Evolutionary conservation across 2,797 vertebrate species (phyloP).

Genomic region (Leuciscus waleckii): DNA sequence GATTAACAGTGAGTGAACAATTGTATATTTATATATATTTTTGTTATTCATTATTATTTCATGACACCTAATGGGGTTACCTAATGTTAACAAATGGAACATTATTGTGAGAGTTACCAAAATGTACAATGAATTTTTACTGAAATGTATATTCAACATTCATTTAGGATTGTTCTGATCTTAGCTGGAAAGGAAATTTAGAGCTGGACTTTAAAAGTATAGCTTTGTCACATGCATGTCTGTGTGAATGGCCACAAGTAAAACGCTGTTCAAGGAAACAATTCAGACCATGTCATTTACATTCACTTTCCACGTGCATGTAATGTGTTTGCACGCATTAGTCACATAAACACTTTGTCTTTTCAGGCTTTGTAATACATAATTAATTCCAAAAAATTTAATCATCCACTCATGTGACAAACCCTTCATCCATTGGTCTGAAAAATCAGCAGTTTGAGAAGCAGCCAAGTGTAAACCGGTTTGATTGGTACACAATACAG

Average conservation of each 20-base stretch:
- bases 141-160: neutral
- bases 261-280: slow-evolving; percentile 8
- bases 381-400: neutral
- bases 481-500: neutral
- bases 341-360: neutral
- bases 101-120: neutral
- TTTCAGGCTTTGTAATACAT: neutral
- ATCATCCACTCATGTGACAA: neutral
- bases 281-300: slow-evolving; percentile 3
- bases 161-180: neutral
- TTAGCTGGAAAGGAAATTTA: neutral
- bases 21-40: neutral
- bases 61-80: neutral
- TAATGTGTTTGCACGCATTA: neutral
- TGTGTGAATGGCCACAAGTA: neutral
- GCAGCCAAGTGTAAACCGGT: neutral
- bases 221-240: neutral
- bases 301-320: neutral
- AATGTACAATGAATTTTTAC: neutral
- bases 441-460: neutral
- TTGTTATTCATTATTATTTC: neutral
- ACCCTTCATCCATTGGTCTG: neutral
- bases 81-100: neutral
- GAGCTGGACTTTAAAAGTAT: neutral
- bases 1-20: neutral